A percentile compares a stretch with the other conserved stretches of the same genome.
These are phyloP conservation scores for Euschistus heros DNA, from an alignment of 1,140 invertebrate species.

Conservation along the genomic window DNA sequence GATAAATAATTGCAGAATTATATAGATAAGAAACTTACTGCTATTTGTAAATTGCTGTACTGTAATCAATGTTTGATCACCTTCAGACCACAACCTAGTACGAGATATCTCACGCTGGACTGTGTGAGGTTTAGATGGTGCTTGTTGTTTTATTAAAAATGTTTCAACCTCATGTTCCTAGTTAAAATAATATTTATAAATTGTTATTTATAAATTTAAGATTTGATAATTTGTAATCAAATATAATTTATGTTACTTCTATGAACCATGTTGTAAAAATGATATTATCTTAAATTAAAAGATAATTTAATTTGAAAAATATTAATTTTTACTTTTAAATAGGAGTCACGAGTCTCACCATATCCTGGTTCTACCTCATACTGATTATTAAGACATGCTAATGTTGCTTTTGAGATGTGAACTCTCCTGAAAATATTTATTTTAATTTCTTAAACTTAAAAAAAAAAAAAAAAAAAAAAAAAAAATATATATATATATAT, in stretches of 20 bases:
- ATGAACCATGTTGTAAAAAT: no score
- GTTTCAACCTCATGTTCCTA: constrained; percentile 77
- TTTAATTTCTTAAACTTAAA: no score
- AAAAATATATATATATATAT: not conserved
- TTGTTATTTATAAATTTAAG: no score
- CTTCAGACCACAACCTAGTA: constrained; percentile 35
- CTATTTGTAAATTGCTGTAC: constrained; percentile 18
- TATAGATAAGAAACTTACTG: not conserved
- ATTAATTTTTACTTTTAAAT: constrained; percentile 48
- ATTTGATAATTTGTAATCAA: no score
- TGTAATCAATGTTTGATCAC: constrained; percentile 20
- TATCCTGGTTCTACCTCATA: constrained; percentile 90
- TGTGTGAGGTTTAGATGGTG: constrained; percentile 47
- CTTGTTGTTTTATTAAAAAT: constrained; percentile 78
- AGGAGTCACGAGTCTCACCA: constrained; percentile 71
- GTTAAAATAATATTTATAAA: constrained; percentile 20
- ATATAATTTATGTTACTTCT: no score
- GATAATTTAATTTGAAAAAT: no score
- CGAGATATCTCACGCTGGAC: constrained; percentile 26
- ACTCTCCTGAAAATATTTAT: constrained; percentile 54
- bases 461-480: not conserved
- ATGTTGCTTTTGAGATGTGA: constrained; percentile 79
- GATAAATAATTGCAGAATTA: not conserved
- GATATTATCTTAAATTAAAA: no score
- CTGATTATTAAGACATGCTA: constrained; percentile 70